Evolutionary conservation across 1,140 invertebrate species (phyloP), one percentile per base, ranked within the genome.

Genomic region (Glossosoma conforme): DNA sequence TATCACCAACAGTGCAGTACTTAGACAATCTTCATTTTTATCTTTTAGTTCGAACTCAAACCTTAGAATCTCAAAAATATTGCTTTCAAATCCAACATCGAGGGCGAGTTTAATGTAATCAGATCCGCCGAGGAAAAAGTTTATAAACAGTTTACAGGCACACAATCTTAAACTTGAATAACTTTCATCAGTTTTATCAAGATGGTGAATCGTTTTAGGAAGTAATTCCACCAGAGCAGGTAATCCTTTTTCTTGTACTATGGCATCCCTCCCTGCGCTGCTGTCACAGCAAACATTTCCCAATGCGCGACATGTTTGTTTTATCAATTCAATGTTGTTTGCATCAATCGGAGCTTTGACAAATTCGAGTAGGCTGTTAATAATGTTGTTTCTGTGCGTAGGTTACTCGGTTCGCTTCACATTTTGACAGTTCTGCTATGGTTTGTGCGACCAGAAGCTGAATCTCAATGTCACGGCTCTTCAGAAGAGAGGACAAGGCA

Each of bases 231-330:
- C 61, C n/a, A 84, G 62, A 18, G 66, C 65, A 25, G 63, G 60
- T 35, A 86, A 68, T 0, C 84, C 85, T 51, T 79, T 70, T 47
- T 75, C 67, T 45, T 83, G 72, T 15, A 84, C 67, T 11, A 87
- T 73, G 33, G 83, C 65, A 44, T 78, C 76, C 48, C 83, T 75
- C 18, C 77, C 77, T 59, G 74, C 75, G 79, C 90, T 84, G 75
- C 91, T 91, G 62, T 92, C 86, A 68, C 85, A 93, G 60, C 87
- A 92, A 59, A 93, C 84, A 67, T 94, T 94, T 35, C 88, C 90
- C 15, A 94, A 68, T 4, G 89, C 88, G 60, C 91, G 76, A 54
- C 86, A 87, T 14, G 81, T 77, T 62, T 92, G 88, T 48, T 80
- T 84, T 17, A 80, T 61, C 18, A 83, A 58, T 44, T 82, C 74